These are phyloP conservation scores for Andinoacara biseriatus DNA, from an alignment of 2,113 vertebrate genomes.

Conservation along the genomic window DNA sequence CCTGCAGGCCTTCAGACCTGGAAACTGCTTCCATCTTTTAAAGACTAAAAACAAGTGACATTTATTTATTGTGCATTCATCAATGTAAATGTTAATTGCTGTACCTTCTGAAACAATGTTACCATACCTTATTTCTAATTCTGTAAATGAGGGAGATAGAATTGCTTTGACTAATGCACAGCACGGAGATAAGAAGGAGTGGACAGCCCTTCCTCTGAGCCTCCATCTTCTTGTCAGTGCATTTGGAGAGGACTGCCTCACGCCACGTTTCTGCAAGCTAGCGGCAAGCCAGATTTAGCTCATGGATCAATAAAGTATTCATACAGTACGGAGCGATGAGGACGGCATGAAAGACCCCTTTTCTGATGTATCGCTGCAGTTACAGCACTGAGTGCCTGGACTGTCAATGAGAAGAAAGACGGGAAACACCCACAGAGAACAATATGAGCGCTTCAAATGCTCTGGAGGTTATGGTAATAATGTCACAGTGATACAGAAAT, in stretches of 20 bases:
- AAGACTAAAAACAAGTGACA: neutral
- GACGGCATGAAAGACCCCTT: constrained; percentile 13
- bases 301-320: constrained; percentile 61
- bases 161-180: neutral
- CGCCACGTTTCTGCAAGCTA: constrained; percentile 17
- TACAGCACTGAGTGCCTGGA: constrained; percentile 26
- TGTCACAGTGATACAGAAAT: neutral
- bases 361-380: constrained; percentile 49
- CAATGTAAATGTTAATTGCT: neutral
- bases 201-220: neutral
- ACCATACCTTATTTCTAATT: neutral
- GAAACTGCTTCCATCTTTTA: neutral
- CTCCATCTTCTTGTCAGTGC: neutral
- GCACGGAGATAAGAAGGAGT: neutral
- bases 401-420: constrained; percentile 37
- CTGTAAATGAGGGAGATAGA: neutral
- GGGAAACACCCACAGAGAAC: constrained; percentile 21
- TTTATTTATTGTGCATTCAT: neutral
- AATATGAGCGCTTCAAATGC: neutral
- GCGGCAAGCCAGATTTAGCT: constrained; percentile 44
- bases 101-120: neutral
- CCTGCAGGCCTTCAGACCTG: neutral
- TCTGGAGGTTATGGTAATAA: neutral
- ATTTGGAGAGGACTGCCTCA: neutral
- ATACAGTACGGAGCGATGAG: constrained; percentile 23